A percentile compares a stretch with the other conserved stretches of the same genome.
Evolutionary conservation across 2,888 invertebrate species (phyloP).

Genomic region (Macrophya annulata): DNA sequence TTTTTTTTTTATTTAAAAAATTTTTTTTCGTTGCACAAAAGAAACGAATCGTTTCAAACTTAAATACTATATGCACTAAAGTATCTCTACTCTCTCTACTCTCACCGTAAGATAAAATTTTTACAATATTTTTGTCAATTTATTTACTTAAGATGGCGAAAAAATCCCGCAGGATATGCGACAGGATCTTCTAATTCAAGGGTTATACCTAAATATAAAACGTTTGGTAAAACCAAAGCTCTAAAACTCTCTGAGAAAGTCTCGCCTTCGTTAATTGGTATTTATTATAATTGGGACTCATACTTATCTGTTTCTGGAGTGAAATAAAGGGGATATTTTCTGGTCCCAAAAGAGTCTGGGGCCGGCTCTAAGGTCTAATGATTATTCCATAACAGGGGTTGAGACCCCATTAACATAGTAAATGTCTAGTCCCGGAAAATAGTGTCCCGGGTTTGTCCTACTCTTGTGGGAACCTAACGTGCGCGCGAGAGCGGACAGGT

Average conservation of each 20-base stretch:
- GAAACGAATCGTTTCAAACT: conserved; percentile 24
- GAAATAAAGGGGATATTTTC: conserved; percentile 63
- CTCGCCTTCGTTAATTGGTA: conserved; percentile 76
- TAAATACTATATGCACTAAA: neutral
- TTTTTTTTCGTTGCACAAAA: neutral
- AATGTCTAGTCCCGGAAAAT: conserved; percentile 63
- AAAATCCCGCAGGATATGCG: too few relatives aligned
- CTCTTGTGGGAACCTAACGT: conserved; percentile 50
- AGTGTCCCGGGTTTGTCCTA: conserved; percentile 58
- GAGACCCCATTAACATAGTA: conserved; percentile 72
- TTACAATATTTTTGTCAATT: too few relatives aligned
- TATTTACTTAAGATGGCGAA: too few relatives aligned
- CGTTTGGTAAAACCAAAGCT: neutral
- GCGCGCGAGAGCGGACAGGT: conserved; percentile 22
- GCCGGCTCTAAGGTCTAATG: conserved; percentile 58
- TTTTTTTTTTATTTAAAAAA: too few relatives aligned
- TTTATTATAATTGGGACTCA: conserved; percentile 78
- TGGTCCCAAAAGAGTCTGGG: conserved; percentile 20
- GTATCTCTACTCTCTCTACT: neutral
- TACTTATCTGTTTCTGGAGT: conserved; percentile 71
- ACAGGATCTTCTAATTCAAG: neutral
- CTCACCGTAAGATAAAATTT: too few relatives aligned
- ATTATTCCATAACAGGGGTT: conserved; percentile 74
- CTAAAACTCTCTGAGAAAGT: conserved; percentile 16
- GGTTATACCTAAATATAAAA: neutral